Evolutionary conservation across 2,888 invertebrate species (phyloP).

Genomic region (Tethea ocularis): DNA sequence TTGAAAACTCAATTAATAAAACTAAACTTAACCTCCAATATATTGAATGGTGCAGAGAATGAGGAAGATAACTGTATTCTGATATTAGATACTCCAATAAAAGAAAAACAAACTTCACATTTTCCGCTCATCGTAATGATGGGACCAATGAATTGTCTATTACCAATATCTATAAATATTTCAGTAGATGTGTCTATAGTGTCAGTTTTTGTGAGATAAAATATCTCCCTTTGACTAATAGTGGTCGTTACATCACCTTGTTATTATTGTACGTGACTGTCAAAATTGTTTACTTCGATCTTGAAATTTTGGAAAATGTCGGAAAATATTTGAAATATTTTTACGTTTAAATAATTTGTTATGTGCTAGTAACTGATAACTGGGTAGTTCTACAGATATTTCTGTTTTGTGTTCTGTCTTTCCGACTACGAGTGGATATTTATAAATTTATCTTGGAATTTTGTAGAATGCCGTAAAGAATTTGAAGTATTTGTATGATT

Average conservation of each 20-base stretch:
- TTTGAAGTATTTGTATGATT: no score
- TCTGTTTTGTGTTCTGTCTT: neutral
- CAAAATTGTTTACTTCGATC: conserved; percentile 1
- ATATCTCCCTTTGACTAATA: conserved; percentile 32
- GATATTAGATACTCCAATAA: no score
- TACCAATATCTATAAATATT: conserved; percentile 2
- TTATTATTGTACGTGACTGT: conserved; percentile 4
- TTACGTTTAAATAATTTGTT: neutral
- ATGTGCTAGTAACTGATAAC: no score
- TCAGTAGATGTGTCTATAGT: neutral
- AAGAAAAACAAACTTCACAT: neutral
- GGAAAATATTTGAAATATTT: conserved; percentile 2
- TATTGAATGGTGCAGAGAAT: neutral
- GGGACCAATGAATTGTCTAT: conserved; percentile 19
- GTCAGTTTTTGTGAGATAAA: neutral
- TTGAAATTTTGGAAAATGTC: conserved; percentile 14
- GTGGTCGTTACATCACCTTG: conserved; percentile 2
- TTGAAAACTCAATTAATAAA: no score
- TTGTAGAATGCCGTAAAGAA: no score
- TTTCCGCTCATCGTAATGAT: conserved; percentile 1
- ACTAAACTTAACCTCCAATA: no score
- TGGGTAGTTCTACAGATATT: no score
- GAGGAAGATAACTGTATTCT: neutral
- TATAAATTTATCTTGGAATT: no score
- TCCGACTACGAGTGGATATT: neutral